Conservation (phyloP, 2,113 vertebrate species). For the Polypterus bichir region DNA sequence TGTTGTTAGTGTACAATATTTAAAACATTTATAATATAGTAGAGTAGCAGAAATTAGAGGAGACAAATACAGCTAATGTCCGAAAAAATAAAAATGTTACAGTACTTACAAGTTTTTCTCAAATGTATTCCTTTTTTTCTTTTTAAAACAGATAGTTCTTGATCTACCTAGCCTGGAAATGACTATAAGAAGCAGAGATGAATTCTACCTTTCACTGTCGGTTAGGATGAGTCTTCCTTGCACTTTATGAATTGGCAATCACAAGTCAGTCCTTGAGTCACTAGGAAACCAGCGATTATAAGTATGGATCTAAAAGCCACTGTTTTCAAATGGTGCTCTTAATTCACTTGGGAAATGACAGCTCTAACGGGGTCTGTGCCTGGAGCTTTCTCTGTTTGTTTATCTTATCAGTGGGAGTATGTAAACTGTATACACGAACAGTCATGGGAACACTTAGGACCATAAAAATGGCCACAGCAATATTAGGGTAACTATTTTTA, state of each 20-base stretch:
- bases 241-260: not conserved
- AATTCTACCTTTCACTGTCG: not conserved
- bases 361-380: not conserved
- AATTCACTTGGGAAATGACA: conserved; percentile 1
- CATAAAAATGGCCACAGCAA: not conserved
- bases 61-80: too few relatives aligned
- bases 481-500: too few relatives aligned
- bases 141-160: too few relatives aligned
- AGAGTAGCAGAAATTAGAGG: too few relatives aligned
- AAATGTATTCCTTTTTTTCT: too few relatives aligned
- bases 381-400: conserved; percentile 6
- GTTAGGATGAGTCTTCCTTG: not conserved
- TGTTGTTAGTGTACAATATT: too few relatives aligned
- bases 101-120: too few relatives aligned
- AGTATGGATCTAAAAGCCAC: not conserved
- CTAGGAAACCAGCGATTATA: not conserved
- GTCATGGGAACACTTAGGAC: conserved; percentile 5
- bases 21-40: too few relatives aligned
- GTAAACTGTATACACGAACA: conserved; percentile 12
- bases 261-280: not conserved
- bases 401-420: conserved; percentile 7
- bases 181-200: not conserved
- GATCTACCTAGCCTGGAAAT: too few relatives aligned
- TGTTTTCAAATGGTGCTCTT: not conserved
- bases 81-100: too few relatives aligned